Conservation (phyloP, 2,797 vertebrate species). For the Taenioides sp. region DNA sequence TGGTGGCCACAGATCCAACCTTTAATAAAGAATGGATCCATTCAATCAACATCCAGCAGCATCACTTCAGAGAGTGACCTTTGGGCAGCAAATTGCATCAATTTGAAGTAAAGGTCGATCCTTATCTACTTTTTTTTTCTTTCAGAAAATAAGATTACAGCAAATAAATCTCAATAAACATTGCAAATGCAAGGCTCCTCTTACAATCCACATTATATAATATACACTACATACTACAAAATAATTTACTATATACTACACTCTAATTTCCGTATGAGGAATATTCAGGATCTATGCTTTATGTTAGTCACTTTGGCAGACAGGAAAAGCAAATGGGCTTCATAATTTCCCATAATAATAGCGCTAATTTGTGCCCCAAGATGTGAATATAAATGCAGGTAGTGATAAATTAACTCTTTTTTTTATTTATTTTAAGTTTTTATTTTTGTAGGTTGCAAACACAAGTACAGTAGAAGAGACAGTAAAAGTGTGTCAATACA, state of each 20-base stretch:
- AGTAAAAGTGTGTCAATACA: background rate
- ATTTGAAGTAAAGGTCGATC: background rate
- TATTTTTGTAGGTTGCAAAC: background rate
- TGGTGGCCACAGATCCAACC: background rate
- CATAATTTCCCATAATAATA: background rate
- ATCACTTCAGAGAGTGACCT: background rate
- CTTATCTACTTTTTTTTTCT: background rate
- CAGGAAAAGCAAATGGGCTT: background rate
- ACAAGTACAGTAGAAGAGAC: background rate
- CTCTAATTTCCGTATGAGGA: background rate
- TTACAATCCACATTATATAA: background rate
- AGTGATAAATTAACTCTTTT: background rate
- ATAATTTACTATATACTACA: constrained; percentile 10
- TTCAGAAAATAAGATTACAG: background rate
- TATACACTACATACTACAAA: background rate
- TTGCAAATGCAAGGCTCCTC: background rate
- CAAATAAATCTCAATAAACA: background rate
- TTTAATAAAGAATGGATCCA: background rate
- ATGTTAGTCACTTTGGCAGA: background rate
- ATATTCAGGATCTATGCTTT: background rate
- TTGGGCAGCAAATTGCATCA: constrained; percentile 3
- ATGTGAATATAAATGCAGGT: background rate
- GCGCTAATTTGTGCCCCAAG: background rate
- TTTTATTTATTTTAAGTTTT: no score
- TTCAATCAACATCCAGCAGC: background rate